Percentiles rank a stretch among this genome's conserved stretches.
These are phyloP conservation scores for Oryzias curvinotus DNA, from an alignment of 2,113 vertebrate species.

Conservation along the genomic window DNA sequence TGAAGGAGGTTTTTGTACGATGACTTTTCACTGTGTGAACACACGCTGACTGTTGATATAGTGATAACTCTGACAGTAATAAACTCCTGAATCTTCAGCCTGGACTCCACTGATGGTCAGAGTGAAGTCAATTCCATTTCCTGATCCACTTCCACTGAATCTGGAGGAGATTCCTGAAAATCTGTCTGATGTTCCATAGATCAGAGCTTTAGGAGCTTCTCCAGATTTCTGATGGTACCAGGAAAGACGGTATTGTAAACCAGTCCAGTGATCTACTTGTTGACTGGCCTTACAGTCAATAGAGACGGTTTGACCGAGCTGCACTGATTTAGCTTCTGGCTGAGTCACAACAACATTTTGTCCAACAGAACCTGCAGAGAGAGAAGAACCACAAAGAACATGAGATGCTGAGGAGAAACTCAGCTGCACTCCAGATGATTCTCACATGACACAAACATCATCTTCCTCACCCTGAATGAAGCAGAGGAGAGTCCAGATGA, in stretches of 20 bases:
- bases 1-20: too few species aligned
- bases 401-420: constrained; percentile 3
- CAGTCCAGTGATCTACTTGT: too few species aligned
- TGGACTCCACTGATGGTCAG: constrained; percentile 5
- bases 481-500: constrained; percentile 21
- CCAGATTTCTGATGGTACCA: constrained; percentile 16
- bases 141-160: constrained; percentile 16
- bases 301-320: too few species aligned
- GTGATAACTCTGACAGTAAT: neutral
- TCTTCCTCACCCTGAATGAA: constrained; percentile 12
- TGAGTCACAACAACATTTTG: too few species aligned
- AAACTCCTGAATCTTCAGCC: neutral
- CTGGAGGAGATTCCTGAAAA: constrained; percentile 20
- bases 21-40: too few species aligned
- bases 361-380: too few species aligned
- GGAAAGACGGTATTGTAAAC: neutral
- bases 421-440: constrained; percentile 1
- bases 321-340: too few species aligned
- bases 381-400: neutral
- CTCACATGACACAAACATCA: constrained; percentile 3
- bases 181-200: neutral
- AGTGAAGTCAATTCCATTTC: constrained; percentile 12
- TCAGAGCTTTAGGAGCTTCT: constrained; percentile 17
- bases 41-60: too few species aligned
- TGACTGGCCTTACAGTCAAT: too few species aligned